Percentiles rank a stretch among this genome's conserved stretches.
These are phyloP conservation scores for Eueides isabella DNA, from an alignment of 1,140 invertebrate genomes.

Conservation along the genomic window DNA sequence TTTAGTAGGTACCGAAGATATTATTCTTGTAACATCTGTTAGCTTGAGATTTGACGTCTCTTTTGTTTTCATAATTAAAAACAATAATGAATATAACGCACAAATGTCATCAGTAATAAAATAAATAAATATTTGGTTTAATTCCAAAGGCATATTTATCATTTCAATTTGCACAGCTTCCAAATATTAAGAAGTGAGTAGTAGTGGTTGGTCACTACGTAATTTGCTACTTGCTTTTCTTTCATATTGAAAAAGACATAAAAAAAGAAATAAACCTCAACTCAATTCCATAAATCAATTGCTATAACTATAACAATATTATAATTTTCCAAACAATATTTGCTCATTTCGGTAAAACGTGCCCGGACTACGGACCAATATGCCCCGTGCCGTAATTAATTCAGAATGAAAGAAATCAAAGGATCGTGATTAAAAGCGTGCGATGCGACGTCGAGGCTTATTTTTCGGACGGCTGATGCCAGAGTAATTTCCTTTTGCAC, in stretches of 20 bases:
- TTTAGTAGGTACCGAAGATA: slow-evolving; percentile 34
- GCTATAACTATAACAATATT: background rate
- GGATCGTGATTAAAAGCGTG: slow-evolving; percentile 41
- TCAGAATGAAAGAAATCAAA: slow-evolving; percentile 41
- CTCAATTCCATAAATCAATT: background rate
- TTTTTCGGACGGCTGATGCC: slow-evolving; percentile 38
- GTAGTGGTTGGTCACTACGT: too few relatives aligned
- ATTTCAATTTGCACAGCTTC: too few relatives aligned
- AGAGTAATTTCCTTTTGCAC: slow-evolving; percentile 33
- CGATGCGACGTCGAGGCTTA: slow-evolving; percentile 36
- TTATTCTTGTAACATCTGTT: slow-evolving; percentile 22
- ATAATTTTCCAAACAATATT: slow-evolving; percentile 21
- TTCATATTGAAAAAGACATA: background rate
- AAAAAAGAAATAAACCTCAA: background rate
- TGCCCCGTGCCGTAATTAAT: slow-evolving; percentile 30
- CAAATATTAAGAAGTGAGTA: too few relatives aligned
- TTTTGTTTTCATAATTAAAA: background rate
- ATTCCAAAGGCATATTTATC: too few relatives aligned
- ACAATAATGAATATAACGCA: background rate
- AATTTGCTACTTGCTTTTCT: background rate
- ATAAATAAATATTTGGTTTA: too few relatives aligned
- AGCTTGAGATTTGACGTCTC: background rate
- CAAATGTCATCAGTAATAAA: too few relatives aligned
- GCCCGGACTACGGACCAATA: slow-evolving; percentile 29
- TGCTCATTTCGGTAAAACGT: slow-evolving; percentile 31